Conservation (phyloP, 1,140 invertebrate species). For the Drosophila nikananu region DNA sequence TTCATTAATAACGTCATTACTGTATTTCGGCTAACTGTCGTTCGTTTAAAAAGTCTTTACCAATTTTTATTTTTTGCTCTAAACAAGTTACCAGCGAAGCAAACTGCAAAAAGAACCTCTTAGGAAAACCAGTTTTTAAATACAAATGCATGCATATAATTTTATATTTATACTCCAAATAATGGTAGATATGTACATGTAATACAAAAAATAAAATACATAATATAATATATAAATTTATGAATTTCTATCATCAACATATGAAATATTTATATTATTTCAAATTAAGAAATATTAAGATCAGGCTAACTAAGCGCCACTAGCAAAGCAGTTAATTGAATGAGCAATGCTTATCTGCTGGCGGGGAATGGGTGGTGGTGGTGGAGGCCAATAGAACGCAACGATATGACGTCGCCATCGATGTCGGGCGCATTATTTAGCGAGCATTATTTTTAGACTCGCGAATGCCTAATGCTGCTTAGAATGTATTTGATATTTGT, state of each 20-base stretch:
- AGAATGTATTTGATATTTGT: slow-evolving; percentile 13
- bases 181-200: too few relatives aligned
- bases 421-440: slow-evolving; percentile 2
- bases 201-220: not conserved
- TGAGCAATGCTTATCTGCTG: not conserved
- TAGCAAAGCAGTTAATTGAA: slow-evolving; percentile 1
- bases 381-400: not conserved
- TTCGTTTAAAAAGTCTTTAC: not conserved
- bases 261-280: not conserved
- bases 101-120: not conserved
- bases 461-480: not conserved
- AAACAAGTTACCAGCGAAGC: not conserved
- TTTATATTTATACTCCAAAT: not conserved
- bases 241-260: not conserved
- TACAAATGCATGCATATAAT: not conserved
- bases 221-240: not conserved
- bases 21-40: not conserved
- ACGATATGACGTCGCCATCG: not conserved
- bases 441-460: not conserved
- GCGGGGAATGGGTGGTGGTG: not conserved
- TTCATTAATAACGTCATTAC: not conserved
- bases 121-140: not conserved
- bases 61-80: not conserved
- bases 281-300: not conserved
- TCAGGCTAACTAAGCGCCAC: not conserved